Base-by-base conservation (phyloP, 2,113 vertebrate genomes). In the Naja naja region DNA sequence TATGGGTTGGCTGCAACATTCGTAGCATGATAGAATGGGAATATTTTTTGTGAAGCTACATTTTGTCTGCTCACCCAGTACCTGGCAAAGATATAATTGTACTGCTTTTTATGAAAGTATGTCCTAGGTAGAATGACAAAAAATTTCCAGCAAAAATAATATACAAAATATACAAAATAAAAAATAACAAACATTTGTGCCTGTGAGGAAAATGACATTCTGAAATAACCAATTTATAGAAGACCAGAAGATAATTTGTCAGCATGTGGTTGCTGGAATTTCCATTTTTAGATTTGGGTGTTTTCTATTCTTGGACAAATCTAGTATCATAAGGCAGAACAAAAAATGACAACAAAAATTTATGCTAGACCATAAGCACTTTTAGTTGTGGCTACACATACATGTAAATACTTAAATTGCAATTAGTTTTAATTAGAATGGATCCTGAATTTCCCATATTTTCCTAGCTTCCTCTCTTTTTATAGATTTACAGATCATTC, bases 181-280 rank as follows among this genome's bases (percentile, higher is more conserved):
- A 64, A 64, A 12, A 64, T 14, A 30, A 30, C 92, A 88, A 89
- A 93, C 91, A n/a, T 86, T 91, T 1, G 53, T 91, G 89, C 95
- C 95, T 91, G 74, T 53, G 94, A 9, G 27, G 25, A 52, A 45
- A 58, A 49, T 91, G 45, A 23, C 11, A 81, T 12, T 47, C 3
- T 90, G 95, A 95, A 94, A 52, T 9, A 30, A 18, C 56, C 45
- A 54, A 93, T 52, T 14, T 93, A 91, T 89, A 60, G 94, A 93
- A 92, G 85, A 94, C 91, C 92, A 53, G 1, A 90, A 5, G 90
- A 7, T 92, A 87, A 93, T 94, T 91, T 93, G 87, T 16, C 45
- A 92, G 7, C 30, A 54, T 94, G 90, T 95, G 14, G 11, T 5
- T 91, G 86, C 47, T 92, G 25, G 53, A 94, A 43, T 25, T 95